Evolutionary conservation across 2,888 invertebrate species (phyloP).

Genomic region (Meta bourneti): DNA sequence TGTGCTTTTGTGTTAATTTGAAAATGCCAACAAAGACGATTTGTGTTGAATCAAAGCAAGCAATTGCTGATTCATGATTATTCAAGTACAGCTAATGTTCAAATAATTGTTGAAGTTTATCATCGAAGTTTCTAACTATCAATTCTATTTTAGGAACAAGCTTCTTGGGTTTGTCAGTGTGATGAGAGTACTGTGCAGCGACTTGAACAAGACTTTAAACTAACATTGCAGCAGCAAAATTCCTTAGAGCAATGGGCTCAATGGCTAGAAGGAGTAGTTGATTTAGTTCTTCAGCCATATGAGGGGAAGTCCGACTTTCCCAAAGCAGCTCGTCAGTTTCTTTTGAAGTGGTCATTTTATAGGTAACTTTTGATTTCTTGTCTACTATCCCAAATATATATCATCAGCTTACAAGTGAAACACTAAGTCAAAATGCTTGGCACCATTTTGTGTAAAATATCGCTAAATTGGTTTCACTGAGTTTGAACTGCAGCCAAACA

Average conservation of each 20-base stretch:
- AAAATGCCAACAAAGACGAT: no score
- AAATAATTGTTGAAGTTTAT: no score
- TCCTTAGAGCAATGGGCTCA: conserved; percentile 98
- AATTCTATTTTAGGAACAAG: conserved; percentile 84
- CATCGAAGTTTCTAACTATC: no score
- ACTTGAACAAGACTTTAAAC: conserved; percentile 93
- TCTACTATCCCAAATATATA: not conserved
- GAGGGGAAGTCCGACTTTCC: conserved; percentile 88
- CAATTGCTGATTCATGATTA: no score
- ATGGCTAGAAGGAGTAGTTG: conserved; percentile 97
- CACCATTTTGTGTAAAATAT: no score
- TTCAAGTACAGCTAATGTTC: no score
- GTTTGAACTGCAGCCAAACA: no score
- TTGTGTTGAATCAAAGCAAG: no score
- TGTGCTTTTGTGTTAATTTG: no score
- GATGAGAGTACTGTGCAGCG: conserved; percentile 91
- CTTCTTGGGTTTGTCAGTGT: conserved; percentile 98
- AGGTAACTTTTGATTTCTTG: conserved; percentile 83
- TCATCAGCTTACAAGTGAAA: no score
- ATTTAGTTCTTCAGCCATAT: conserved; percentile 92
- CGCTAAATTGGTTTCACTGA: no score
- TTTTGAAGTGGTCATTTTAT: conserved; percentile 99
- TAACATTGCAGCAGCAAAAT: conserved; percentile 88
- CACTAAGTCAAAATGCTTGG: no score
- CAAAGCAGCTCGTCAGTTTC: conserved; percentile 92